Evolutionary conservation across 1,140 invertebrate genomes (phyloP), one percentile per base, ranked within the genome.

Genomic region (Drosophila fuyamai): DNA sequence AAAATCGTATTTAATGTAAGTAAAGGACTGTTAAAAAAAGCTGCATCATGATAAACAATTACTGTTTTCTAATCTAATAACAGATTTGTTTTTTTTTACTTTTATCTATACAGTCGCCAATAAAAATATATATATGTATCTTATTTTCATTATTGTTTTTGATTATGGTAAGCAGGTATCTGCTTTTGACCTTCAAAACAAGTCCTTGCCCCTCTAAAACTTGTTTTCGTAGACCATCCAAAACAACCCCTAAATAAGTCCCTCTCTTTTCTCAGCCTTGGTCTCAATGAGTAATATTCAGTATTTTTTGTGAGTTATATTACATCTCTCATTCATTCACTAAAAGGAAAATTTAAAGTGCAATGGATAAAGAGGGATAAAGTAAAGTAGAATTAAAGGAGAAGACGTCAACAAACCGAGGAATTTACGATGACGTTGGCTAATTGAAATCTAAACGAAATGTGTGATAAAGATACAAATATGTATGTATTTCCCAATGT

Each of bases 401-500:
- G 23, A 74, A 70, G 51, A 71, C 54, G 55, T 81, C 78, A 81
- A 81, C 79, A 85, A 86, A 78, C 60, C 43, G 18, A 29, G 36
- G 48, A 77, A 51, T 41, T 68, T n/a, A 16, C 63, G 43, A 81
- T 76, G 83, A 76, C 61, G 79, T 58, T 43, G 36, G 29, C 57
- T 67, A 67, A 67, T 76, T 76, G 61, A 76, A 72, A 72, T 41
- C 48, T 55, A 74, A 77, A 32, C 53, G 66, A 84, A 76, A 78
- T 66, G 63, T 36, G 48, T 29, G 50, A 59, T 32, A 47, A 61
- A 36, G 32, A 58, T 51, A 63, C 13, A 14, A 41, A 48, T 55
- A 44, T 47, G 55, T 54, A 53, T 32, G 23, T 53, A 53, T 36
- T 36, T 36, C 10, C 32, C 50, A 8, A 50, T 29, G n/a, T 10